Evolutionary conservation across 2,113 vertebrate species (phyloP).

Genomic region (Psophia crepitans): DNA sequence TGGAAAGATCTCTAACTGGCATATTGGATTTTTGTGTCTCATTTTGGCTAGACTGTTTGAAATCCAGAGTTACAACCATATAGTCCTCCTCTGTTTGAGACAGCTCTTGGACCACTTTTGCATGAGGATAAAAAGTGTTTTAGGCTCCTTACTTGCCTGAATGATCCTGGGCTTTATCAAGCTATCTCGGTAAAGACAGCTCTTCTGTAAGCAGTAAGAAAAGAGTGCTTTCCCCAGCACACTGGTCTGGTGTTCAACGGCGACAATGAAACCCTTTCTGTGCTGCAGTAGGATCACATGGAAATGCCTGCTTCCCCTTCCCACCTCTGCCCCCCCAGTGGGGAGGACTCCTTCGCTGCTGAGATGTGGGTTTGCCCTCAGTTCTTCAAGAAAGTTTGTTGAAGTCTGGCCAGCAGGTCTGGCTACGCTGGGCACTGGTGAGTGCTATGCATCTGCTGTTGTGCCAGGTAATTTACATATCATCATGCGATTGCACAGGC

Average conservation of each 20-base stretch:
- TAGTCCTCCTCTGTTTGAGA: not conserved
- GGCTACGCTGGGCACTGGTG: fast-evolving
- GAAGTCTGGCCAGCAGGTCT: not conserved
- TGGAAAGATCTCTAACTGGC: not conserved
- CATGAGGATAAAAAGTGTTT: not conserved
- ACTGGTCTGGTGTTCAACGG: not conserved
- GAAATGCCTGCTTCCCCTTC: not conserved
- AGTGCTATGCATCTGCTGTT: not conserved
- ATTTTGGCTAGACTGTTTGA: not conserved
- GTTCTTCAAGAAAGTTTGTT: not conserved
- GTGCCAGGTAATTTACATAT: not conserved
- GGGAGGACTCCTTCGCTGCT: not conserved
- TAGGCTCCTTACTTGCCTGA: not conserved
- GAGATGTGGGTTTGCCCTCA: not conserved
- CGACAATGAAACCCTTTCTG: fast-evolving
- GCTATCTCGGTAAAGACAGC: not conserved
- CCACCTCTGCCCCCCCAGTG: fast-evolving
- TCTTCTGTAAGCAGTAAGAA: not conserved
- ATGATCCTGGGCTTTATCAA: not conserved
- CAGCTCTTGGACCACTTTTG: not conserved
- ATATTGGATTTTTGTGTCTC: not conserved
- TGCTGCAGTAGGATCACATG: too few species aligned
- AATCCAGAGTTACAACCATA: not conserved
- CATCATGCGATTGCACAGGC: fast-evolving
- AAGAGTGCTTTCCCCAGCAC: not conserved